Evolutionary conservation across 2,888 invertebrate genomes (phyloP).

Genomic region (Zootermopsis nevadensis): DNA sequence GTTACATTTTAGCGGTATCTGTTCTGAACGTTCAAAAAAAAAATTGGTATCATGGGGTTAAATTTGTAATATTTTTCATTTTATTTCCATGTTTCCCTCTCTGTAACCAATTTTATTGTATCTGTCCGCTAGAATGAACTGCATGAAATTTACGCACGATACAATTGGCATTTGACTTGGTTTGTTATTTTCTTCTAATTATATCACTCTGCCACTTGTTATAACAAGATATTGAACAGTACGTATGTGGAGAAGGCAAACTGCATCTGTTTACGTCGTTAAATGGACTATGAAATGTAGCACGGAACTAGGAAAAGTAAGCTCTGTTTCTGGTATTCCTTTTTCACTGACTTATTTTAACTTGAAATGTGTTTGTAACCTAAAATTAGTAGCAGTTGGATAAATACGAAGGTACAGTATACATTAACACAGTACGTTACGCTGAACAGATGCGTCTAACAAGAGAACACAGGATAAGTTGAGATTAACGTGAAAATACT

Average conservation of each 20-base stretch:
- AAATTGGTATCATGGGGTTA: too few relatives aligned
- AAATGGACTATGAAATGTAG: slow-evolving; percentile 4
- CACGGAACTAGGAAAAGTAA: neutral
- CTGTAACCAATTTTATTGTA: too few relatives aligned
- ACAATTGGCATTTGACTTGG: neutral
- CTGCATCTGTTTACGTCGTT: slow-evolving; percentile 10
- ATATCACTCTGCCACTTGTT: neutral
- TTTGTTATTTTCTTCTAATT: neutral
- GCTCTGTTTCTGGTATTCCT: slow-evolving; percentile 14
- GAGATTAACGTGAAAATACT: too few relatives aligned
- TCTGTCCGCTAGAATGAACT: neutral
- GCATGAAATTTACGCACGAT: neutral
- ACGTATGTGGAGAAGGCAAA: neutral
- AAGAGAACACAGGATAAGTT: too few relatives aligned
- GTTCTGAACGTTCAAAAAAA: too few relatives aligned
- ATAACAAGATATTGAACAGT: neutral
- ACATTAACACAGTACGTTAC: too few relatives aligned
- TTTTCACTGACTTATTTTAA: slow-evolving; percentile 16
- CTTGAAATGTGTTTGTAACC: neutral
- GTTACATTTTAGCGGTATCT: too few relatives aligned
- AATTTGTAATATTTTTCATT: too few relatives aligned
- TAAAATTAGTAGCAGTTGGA: too few relatives aligned
- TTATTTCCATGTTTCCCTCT: too few relatives aligned
- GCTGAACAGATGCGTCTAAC: too few relatives aligned
- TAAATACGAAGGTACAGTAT: neutral